Evolutionary conservation across 2,797 vertebrate species (phyloP).

Genomic region (Sebastolobus altivelis): DNA sequence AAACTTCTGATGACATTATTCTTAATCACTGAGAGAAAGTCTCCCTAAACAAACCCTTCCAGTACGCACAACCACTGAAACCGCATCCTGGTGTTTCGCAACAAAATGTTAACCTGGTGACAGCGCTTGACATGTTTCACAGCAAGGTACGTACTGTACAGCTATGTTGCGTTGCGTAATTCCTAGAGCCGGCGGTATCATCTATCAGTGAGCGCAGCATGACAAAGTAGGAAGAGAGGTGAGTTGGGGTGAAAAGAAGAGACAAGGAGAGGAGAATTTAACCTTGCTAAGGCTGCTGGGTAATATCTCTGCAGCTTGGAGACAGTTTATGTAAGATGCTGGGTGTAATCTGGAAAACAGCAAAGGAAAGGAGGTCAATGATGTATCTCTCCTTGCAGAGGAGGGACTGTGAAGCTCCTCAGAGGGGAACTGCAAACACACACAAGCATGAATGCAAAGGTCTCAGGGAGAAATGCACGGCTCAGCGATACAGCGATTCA

Average conservation of each 20-base stretch:
- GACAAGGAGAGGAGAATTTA: slow-evolving; percentile 14
- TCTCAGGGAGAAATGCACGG: slow-evolving; percentile 28
- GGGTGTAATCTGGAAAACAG: slow-evolving; percentile 62
- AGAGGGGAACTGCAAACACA: slow-evolving; percentile 20
- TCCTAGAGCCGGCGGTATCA: slow-evolving; percentile 25
- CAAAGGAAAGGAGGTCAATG: slow-evolving; percentile 59
- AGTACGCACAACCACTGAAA: slow-evolving; percentile 49
- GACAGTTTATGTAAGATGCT: slow-evolving; percentile 61
- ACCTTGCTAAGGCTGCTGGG: slow-evolving; percentile 39
- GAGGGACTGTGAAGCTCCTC: slow-evolving; percentile 32
- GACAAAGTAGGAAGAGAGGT: slow-evolving; percentile 41
- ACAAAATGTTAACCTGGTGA: slow-evolving; percentile 64
- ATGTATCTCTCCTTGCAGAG: slow-evolving; percentile 54
- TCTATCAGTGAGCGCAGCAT: slow-evolving; percentile 44
- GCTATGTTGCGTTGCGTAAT: slow-evolving; percentile 44
- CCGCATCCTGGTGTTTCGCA: slow-evolving; percentile 73
- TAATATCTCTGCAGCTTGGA: slow-evolving; percentile 47
- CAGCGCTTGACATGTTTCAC: slow-evolving; percentile 39
- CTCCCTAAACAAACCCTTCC: slow-evolving; percentile 64
- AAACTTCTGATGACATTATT: slow-evolving; percentile 64
- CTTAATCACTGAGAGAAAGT: slow-evolving; percentile 66
- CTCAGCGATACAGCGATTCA: slow-evolving; percentile 43
- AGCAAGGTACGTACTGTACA: not conserved
- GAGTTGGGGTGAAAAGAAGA: slow-evolving; percentile 47
- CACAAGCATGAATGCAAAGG: slow-evolving; percentile 27